A percentile compares a stretch with the other conserved stretches of the same genome.
phyloP scores from a whole-genome alignment of 2,113 vertebrate species.

The Phaethornis superciliosus region DNA sequence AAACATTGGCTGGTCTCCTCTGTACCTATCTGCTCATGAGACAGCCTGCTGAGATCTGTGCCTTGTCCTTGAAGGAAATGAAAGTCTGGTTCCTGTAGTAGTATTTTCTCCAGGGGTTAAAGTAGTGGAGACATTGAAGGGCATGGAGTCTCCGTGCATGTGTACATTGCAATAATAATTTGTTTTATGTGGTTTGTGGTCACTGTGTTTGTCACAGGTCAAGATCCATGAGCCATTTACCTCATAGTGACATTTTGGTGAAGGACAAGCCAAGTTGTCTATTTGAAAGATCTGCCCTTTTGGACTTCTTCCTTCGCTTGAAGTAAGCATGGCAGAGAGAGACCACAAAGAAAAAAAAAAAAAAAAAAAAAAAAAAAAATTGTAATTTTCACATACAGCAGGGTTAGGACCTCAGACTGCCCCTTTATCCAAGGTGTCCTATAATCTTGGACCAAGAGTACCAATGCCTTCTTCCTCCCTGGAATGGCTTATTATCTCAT shows the following conservation, averaged over 20 bases:
- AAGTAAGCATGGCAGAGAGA: background rate
- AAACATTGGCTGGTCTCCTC: background rate
- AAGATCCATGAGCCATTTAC: background rate
- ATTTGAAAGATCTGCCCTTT: background rate
- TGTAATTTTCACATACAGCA: background rate
- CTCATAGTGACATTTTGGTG: fast-evolving
- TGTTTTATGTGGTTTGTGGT: background rate
- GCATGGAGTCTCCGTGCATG: background rate
- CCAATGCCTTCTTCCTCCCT: background rate
- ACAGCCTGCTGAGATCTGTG: background rate
- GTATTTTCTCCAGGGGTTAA: background rate
- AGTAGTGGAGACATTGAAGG: background rate
- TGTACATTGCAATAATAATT: background rate
- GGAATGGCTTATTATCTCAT: background rate
- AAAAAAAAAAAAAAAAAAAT: background rate
- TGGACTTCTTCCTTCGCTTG: background rate
- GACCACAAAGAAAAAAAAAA: background rate
- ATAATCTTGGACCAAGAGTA: background rate
- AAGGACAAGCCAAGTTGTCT: background rate
- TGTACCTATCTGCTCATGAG: background rate
- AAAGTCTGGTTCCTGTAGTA: background rate
- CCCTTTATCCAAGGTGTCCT: background rate
- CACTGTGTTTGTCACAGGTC: background rate
- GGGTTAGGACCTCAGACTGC: background rate
- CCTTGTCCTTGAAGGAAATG: background rate